These are phyloP conservation scores for Corythaeola cristata DNA, from an alignment of 2,113 vertebrate species.

Conservation along the genomic window DNA sequence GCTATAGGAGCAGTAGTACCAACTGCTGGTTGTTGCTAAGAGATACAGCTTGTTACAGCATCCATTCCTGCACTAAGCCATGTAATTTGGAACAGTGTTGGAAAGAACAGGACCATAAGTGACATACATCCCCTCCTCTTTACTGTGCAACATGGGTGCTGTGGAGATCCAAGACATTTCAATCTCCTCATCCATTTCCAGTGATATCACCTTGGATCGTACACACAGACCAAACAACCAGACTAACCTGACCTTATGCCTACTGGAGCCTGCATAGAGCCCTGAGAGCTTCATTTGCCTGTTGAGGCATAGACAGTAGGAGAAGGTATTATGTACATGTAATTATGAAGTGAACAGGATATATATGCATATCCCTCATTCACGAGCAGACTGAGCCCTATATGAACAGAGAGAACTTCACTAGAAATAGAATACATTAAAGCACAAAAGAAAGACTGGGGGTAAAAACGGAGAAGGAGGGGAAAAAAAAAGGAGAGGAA, in stretches of 20 bases:
- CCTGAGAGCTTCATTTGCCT: background rate
- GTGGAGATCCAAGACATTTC: background rate
- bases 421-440: background rate
- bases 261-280: background rate
- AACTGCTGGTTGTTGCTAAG: background rate
- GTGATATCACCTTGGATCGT: background rate
- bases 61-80: background rate
- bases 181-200: background rate
- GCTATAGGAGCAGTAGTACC: background rate
- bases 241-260: background rate
- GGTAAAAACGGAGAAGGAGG: background rate
- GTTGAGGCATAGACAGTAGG: rapidly evolving
- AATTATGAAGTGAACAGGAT: background rate
- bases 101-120: background rate
- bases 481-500: rapidly evolving
- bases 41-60: background rate
- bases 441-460: background rate
- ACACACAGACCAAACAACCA: background rate
- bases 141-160: background rate
- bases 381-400: rapidly evolving
- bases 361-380: background rate
- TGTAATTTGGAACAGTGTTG: background rate
- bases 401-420: background rate
- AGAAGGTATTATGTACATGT: rapidly evolving
- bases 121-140: background rate